Base-by-base conservation (phyloP, 2,888 invertebrate species). In the Apamea sordens region DNA sequence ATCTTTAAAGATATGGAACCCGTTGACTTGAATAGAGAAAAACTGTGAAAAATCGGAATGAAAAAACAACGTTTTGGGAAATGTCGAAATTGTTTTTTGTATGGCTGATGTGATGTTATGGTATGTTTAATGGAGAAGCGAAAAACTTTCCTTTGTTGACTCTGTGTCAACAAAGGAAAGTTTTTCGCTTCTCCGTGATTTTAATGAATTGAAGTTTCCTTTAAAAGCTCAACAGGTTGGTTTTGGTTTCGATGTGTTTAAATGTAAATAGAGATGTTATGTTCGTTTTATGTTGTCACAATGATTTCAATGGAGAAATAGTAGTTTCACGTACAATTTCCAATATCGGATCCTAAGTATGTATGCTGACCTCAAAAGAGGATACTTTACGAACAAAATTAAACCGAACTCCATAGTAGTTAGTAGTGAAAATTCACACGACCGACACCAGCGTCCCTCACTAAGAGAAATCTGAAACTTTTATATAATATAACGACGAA, bases 381-480 rank as follows among this genome's bases (percentile, higher is more conserved):
- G 36, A 76, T 10, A 47, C 61, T 73, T 73, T 65, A 70, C 69
- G 72, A 73, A 67, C 32, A 28, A 73, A 84, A 85, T 82, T 77
- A 74, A 80, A 76, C 64, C 76, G 68, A 81, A 77, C 59, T 77
- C 64, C 67, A 44, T 73, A 73, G 79, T 81, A 82, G 79, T 82
- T 78, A 80, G 70, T 83, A 78, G 72, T 71, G 78, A 80, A 86
- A 79, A 89, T 76, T 78, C 81, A 76, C 79, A 84, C 61, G 72
- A 65, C 76, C 47, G 73, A 78, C 80, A 86, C 84, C 76, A 85
- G 18, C 71, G 41, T 77, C 84, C 86, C 84, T 86, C 83, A 90
- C 90, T 92, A 91, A 89, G 85, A 87, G 86, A 87, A 92, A 91
- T 90, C 92, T 91, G 91, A 92, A 94, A 94, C 92, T 94, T 94